Evolutionary conservation across 2,113 vertebrate genomes (phyloP).

Genomic region (Aldabrachelys gigantea): DNA sequence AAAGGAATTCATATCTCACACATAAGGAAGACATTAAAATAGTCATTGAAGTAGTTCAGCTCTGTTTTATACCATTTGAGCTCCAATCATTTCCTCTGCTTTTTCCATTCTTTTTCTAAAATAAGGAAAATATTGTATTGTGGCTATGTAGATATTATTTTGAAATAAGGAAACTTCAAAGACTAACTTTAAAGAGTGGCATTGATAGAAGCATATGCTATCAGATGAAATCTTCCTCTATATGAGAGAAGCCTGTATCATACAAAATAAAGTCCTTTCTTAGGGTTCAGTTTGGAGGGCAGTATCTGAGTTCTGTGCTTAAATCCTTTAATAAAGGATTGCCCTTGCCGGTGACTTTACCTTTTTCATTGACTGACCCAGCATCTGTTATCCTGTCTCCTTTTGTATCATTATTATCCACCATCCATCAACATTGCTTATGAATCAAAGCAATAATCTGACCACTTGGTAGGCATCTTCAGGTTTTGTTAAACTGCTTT

Average conservation of each 20-base stretch:
- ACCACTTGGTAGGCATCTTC: neutral
- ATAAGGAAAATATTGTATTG: neutral
- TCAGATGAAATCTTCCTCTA: neutral
- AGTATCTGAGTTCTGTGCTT: neutral
- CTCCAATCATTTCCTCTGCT: neutral
- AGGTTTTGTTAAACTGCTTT: neutral
- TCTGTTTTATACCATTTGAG: neutral
- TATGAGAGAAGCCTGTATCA: neutral
- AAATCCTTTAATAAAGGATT: neutral
- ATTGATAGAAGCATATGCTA: neutral
- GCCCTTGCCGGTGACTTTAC: neutral
- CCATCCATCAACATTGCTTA: neutral
- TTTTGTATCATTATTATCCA: neutral
- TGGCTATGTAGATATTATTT: neutral
- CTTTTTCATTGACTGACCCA: neutral
- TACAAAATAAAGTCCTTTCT: neutral
- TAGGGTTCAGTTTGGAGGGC: neutral
- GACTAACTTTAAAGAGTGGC: neutral
- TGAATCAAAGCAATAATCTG: neutral
- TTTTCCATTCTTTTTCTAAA: neutral
- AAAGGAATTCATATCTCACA: neutral
- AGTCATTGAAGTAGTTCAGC: neutral
- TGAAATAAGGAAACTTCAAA: neutral
- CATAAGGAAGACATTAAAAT: neutral
- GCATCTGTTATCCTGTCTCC: neutral